A percentile compares a stretch with the other conserved stretches of the same genome.
Conservation (phyloP, 53 echinoderm and acorn worm genomes). For the Paracentrotus lividus region DNA sequence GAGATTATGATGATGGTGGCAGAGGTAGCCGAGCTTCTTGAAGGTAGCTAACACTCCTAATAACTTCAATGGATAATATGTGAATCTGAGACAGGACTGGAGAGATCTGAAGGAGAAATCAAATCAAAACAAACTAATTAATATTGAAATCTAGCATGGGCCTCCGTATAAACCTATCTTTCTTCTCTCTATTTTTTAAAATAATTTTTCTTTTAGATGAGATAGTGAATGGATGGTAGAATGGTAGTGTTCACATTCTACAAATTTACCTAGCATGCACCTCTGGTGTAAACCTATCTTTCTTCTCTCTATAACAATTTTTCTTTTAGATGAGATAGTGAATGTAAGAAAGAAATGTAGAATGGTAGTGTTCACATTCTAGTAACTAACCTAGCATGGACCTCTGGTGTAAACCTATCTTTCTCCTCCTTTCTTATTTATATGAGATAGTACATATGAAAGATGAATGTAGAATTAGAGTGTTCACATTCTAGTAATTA, state of each 20-base stretch:
- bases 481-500: not conserved
- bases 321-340: too few species aligned
- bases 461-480: too few species aligned
- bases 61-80: conserved; percentile 75
- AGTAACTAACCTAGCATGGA: conserved; percentile 80
- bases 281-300: not conserved
- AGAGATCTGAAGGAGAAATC: conserved; percentile 68
- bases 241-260: not conserved
- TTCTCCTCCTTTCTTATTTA: conserved; percentile 73
- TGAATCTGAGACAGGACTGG: conserved; percentile 77
- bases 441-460: conserved; percentile 74
- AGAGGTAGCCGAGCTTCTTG: conserved; percentile 82
- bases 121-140: too few species aligned
- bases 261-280: not conserved
- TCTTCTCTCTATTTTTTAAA: too few species aligned
- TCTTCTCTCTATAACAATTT: too few species aligned
- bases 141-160: too few species aligned
- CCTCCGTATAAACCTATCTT: too few species aligned
- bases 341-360: not conserved
- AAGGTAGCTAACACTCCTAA: conserved; percentile 86
- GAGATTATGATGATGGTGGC: conserved; percentile 86
- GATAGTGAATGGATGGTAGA: too few species aligned
- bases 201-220: too few species aligned
- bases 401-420: conserved; percentile 80
- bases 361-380: not conserved